phyloP scores from a whole-genome alignment of 2,113 vertebrate species.

The Sylvicapra grimmia region DNA sequence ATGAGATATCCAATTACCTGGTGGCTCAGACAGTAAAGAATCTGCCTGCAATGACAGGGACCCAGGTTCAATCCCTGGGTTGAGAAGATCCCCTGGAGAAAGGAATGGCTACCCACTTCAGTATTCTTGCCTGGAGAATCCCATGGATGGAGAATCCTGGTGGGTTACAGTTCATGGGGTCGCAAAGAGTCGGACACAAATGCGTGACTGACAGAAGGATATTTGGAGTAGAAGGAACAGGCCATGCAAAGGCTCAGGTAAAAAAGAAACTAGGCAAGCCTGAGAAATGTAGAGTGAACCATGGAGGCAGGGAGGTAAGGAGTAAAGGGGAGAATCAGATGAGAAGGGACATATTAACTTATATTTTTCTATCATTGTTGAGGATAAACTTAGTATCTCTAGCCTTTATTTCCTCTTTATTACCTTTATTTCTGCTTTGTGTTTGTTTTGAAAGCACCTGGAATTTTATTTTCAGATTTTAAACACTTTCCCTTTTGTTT shows the following conservation, averaged over 20 bases:
- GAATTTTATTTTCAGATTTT: slow-evolving; percentile 18
- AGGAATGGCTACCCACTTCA: neutral
- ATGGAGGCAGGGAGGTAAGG: neutral
- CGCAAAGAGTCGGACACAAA: neutral
- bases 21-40: neutral
- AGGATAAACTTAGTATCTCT: neutral
- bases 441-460: slow-evolving; percentile 27
- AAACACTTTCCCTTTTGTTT: neutral
- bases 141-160: neutral
- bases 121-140: neutral
- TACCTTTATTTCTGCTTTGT: neutral
- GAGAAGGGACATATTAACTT: neutral
- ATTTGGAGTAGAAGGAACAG: neutral
- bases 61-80: neutral
- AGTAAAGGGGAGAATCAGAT: neutral
- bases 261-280: neutral
- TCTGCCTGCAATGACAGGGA: neutral
- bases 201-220: neutral
- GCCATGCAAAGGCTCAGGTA: neutral
- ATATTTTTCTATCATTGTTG: neutral
- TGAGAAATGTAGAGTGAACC: neutral
- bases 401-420: neutral
- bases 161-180: neutral
- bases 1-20: neutral
- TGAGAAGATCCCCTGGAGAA: neutral